phyloP scores from a whole-genome alignment of 2,888 invertebrate genomes.

The Acrocyrtus sp. region DNA sequence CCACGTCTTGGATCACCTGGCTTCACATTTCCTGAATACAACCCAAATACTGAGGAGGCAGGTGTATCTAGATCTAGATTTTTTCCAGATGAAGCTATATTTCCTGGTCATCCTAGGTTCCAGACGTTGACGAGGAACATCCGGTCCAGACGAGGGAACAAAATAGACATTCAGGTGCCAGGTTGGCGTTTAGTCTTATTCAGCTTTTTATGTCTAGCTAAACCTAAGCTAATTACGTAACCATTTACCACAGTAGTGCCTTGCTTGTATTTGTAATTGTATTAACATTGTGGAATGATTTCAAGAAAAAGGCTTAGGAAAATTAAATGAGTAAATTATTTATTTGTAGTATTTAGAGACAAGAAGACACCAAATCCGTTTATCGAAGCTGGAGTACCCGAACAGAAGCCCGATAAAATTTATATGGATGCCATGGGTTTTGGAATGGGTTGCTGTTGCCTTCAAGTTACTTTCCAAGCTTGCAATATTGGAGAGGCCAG shows the following conservation, averaged over 20 bases:
- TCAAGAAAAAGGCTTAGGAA: no score
- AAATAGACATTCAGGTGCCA: constrained; percentile 96
- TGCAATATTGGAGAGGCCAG: constrained; percentile 96
- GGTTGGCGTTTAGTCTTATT: constrained; percentile 72
- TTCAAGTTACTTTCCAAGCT: constrained; percentile 96
- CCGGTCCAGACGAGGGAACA: constrained; percentile 88
- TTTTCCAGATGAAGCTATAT: constrained; percentile 96
- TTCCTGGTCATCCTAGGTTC: constrained; percentile 94
- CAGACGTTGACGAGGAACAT: constrained; percentile 94
- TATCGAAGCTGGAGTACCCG: constrained; percentile 73
- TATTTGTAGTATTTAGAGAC: constrained; percentile 84
- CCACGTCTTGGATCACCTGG: constrained; percentile 89
- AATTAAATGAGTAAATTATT: not conserved
- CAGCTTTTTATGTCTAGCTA: not conserved
- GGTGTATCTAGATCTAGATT: constrained; percentile 87
- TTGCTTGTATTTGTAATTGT: not conserved
- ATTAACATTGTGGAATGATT: no score
- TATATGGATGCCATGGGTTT: constrained; percentile 99
- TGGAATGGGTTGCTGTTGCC: constrained; percentile 98
- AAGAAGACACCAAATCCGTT: constrained; percentile 86
- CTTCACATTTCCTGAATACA: constrained; percentile 85
- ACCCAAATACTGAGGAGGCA: constrained; percentile 76
- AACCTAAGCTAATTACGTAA: no score
- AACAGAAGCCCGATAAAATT: constrained; percentile 84
- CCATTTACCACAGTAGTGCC: no score